Conservation (phyloP, 2,888 invertebrate species). For the Conistra vaccinii region DNA sequence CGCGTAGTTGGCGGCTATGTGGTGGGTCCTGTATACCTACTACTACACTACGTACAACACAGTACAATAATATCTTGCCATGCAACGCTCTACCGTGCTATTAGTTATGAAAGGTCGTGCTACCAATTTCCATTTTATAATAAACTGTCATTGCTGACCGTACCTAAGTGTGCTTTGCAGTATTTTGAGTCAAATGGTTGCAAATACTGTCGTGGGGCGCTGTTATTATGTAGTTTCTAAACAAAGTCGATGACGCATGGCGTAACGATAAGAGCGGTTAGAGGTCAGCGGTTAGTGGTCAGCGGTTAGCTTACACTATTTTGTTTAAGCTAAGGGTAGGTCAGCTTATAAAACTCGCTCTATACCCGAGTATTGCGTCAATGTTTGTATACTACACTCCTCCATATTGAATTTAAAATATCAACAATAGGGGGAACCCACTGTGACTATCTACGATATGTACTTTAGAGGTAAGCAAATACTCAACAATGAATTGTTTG, state of each 20-base stretch:
- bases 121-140: constrained; percentile 3
- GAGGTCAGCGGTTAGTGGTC: background rate
- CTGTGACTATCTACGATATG: background rate
- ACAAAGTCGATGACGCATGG: constrained; percentile 36
- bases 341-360: background rate
- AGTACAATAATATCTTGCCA: background rate
- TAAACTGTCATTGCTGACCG: constrained; percentile 14
- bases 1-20: background rate
- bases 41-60: background rate
- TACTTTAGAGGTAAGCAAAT: background rate
- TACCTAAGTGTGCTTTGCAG: constrained; percentile 16
- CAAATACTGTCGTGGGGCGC: constrained; percentile 7
- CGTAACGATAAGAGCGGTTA: background rate
- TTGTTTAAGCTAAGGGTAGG: constrained; percentile 15
- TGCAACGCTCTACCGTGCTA: too few species aligned
- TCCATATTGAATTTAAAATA: background rate
- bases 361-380: background rate
- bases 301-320: background rate
- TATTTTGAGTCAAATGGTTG: constrained; percentile 25
- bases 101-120: background rate
- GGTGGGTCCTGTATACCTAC: background rate
- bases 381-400: background rate
- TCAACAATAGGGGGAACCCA: constrained; percentile 6
- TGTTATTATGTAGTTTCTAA: constrained; percentile 21
- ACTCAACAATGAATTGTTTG: constrained; percentile 17